Evolutionary conservation across 2,113 vertebrate genomes (phyloP).

Genomic region (Oxygymnocypris stewartii): DNA sequence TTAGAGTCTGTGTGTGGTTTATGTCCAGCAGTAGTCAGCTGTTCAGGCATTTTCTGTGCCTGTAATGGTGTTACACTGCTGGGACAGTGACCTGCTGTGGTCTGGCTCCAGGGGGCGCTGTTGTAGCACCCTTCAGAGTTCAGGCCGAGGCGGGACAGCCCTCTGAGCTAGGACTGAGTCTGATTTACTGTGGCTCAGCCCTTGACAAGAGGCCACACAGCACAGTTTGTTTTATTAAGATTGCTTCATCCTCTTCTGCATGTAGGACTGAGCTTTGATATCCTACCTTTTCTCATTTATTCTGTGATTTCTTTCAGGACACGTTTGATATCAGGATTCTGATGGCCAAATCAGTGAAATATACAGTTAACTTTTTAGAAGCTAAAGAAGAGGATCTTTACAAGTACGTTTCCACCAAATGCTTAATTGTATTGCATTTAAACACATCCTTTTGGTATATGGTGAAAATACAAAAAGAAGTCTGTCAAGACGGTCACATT

Average conservation of each 20-base stretch:
- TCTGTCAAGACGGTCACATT: not conserved
- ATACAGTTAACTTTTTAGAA: conserved; percentile 95
- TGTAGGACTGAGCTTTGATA: not conserved
- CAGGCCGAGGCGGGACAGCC: not conserved
- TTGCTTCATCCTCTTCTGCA: not conserved
- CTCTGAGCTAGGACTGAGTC: conserved; percentile 46
- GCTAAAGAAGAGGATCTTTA: conserved; percentile 95
- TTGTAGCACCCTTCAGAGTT: not conserved
- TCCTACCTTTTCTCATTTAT: not conserved
- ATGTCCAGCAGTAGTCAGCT: conserved; percentile 44
- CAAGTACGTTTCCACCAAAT: conserved; percentile 74
- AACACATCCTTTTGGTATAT: not conserved
- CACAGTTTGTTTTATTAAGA: not conserved
- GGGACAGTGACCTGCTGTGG: conserved; percentile 28
- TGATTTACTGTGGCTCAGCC: conserved; percentile 3
- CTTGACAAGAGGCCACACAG: conserved; percentile 48
- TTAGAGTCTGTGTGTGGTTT: not conserved
- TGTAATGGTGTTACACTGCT: conserved; percentile 40
- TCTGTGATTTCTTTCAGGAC: conserved; percentile 74
- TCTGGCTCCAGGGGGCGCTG: conserved; percentile 24
- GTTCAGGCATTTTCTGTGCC: conserved; percentile 41
- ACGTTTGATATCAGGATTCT: conserved; percentile 94
- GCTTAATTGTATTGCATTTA: not conserved
- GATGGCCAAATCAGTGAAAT: conserved; percentile 96
- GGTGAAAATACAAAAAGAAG: not conserved